Base-by-base conservation (phyloP, 2,797 vertebrate species). In the Holocentrus rufus region DNA sequence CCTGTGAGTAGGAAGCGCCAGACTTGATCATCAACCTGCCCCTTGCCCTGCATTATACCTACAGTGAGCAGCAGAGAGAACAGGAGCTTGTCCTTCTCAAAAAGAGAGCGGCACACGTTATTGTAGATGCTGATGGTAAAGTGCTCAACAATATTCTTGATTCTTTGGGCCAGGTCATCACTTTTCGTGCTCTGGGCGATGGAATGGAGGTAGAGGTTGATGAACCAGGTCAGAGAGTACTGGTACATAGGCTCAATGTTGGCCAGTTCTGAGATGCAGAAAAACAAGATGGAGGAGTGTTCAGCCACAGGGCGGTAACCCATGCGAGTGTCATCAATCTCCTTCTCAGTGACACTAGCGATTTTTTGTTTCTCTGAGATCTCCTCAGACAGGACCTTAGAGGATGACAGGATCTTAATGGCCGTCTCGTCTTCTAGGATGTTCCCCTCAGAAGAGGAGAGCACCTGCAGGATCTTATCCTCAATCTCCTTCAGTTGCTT, bases 211-310 rank as follows among this genome's bases (percentile, higher is more conserved):
- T 97, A 99, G 46, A 98, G 93, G 82, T 95, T 93, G 78, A 98
- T 95, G 85, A 98, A 98, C 97, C 97, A 99, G 4, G 87, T 92
- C 75, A 98, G 72, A 0, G 97, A 98, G 84, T 98, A 98, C 57
- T 98, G 97, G 84, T 98, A 98, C 97, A 98, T 98, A 0, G 96
- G 96, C 69, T 99, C 97, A 0, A 99, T 96, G 87, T 98, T 94
- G 56, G 96, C 96, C 74, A 99, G 83, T 25, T 98, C 96, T 4
- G 96, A 97, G 84, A 97, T 96, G 79, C 96, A 98, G 81, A 99
- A 98, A 90, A 98, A 98, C 50, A 97, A 78, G 75, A 96, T 92
- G 58, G 96, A 93, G 0, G 96, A 98, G 86, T 97, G 96, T 63
- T 94, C 69, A 9, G 97, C 96, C 62, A 97, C 97, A 0, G 96